A percentile compares a stretch with the other conserved stretches of the same genome.
These are phyloP conservation scores for Camponotus pennsylvanicus DNA, from an alignment of 1,140 invertebrate species.

Conservation along the genomic window DNA sequence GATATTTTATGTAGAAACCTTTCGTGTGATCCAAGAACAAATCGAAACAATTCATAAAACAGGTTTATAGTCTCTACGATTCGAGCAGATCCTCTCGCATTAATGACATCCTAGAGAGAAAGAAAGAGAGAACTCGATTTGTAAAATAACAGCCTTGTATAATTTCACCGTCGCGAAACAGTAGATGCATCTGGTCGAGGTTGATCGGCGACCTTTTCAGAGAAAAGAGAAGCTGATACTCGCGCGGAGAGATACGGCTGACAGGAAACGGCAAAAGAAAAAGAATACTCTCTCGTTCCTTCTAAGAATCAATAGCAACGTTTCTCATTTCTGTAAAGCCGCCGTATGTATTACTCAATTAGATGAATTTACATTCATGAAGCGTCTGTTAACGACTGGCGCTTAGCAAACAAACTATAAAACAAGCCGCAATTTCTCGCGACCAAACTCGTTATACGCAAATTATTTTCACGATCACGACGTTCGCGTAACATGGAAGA, in stretches of 20 bases:
- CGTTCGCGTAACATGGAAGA: background rate
- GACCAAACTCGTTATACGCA: conserved; percentile 11
- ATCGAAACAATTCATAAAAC: conserved; percentile 6
- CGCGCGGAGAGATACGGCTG: conserved; percentile 29
- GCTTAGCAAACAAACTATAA: conserved; percentile 39
- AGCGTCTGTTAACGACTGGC: conserved; percentile 28
- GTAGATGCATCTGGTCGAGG: conserved; percentile 37
- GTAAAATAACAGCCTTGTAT: conserved; percentile 9
- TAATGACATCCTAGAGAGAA: conserved; percentile 31
- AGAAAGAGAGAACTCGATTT: background rate
- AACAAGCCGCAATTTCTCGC: background rate
- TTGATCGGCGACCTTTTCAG: conserved; percentile 39
- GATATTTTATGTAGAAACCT: background rate
- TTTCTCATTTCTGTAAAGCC: conserved; percentile 9
- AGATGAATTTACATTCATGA: conserved; percentile 50
- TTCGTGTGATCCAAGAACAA: background rate
- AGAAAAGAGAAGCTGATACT: conserved; percentile 36
- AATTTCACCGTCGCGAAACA: conserved; percentile 5
- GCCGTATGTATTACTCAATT: conserved; percentile 4
- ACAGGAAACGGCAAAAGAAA: conserved; percentile 27
- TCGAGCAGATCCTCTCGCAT: conserved; percentile 21
- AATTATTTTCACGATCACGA: conserved; percentile 35
- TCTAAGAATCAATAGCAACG: background rate
- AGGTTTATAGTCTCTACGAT: conserved; percentile 7
- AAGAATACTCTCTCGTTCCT: background rate